Evolutionary conservation across 2,797 vertebrate species (phyloP), one percentile per base, ranked within the genome.

Genomic region (Anguilla marmorata): DNA sequence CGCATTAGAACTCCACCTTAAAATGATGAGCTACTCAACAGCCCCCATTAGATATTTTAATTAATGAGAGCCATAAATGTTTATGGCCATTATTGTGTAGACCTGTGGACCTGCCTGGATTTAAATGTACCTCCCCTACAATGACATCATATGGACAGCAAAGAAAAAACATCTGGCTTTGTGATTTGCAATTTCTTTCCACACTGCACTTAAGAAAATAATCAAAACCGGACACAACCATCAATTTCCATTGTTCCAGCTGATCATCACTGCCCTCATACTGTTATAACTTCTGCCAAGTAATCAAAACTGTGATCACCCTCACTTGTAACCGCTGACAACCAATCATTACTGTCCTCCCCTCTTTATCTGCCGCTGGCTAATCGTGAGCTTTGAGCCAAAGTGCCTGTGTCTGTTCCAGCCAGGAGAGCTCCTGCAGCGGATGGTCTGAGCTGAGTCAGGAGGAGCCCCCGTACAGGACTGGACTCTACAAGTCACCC

Each of bases 371-470:
- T 85, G 45, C 54, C 37, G 5, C 19, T 19, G 50, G 48, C 19
- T 69, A 56, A n/a, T 24, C n/a, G 3, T n/a, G 33, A 60, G 21
- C 30, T 84, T 7, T 30, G 14, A 2, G 24, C 50, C 86, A 33
- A 33, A 86, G 69, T 87, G 84, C 86, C 85, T 69, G 52, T 86
- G 74, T 88, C 37, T 86, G 2, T 79, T 92, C 19, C 41, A 96
- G 96, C 21, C 90, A 33, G 50, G 94, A 93, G 87, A 91, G 90
- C 27, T 94, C 91, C 9, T 94, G 90, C 82, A 94, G 94, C 88
- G 91, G 93, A 88, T 96, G 95, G 93, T 95, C 95, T 1, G 94
- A 94, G 74, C 89, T 90, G 83, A 91, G 90, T 8, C 89, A 92
- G 12, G 89, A 93, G 16, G 92, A 87, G 60, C 89, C 88, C 37